Base-by-base conservation (phyloP, 1,140 invertebrate species). In the Trichonephila clavata region DNA sequence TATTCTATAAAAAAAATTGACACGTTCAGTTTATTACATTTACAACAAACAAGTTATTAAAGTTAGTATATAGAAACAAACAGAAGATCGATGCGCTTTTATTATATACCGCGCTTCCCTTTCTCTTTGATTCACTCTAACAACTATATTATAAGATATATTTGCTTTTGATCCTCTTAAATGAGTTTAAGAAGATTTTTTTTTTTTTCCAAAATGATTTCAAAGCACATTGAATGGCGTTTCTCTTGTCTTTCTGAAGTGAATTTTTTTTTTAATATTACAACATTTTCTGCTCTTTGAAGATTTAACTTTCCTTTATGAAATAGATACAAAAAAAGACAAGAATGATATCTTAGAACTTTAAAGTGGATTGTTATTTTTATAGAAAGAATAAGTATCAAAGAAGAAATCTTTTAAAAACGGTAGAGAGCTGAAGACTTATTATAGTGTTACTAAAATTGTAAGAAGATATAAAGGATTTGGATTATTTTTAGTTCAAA, bases 161-260 rank as follows among this genome's bases (percentile, higher is more conserved):
- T 50, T n/a, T 16, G 18, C 80, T 18, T 83, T 83, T 83, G 80
- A 83, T 83, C 80, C 80, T 83, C 80, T 50, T 43, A 83, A 83
- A 83, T 50, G 80, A 83, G 18, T 83, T 57, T 50, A 57, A 83
- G 18, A 57, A 83, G 50, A 83, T 20, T 50, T 57, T 83, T 21
- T 57, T 83, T 21, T 50, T 57, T 83, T n/a, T 57, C n/a, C 18
- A 57, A 57, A 83, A 21, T 83, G 80, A 57, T 50, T 50, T 21
- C 80, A 50, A 50, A 83, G 39, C 24, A 39, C 24, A 13, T 57
- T 83, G 80, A 57, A 27, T 83, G 57, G 39, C 16, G 39, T 83
- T 83, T 83, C 43, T 83, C 50, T 57, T 57, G 80, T 57, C 21
- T 3, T 2, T 16, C 18, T 10, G 4, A 13, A 80, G 20, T 27